Conservation (phyloP, 1,140 invertebrate species). For the Eriocheir sinensis region DNA sequence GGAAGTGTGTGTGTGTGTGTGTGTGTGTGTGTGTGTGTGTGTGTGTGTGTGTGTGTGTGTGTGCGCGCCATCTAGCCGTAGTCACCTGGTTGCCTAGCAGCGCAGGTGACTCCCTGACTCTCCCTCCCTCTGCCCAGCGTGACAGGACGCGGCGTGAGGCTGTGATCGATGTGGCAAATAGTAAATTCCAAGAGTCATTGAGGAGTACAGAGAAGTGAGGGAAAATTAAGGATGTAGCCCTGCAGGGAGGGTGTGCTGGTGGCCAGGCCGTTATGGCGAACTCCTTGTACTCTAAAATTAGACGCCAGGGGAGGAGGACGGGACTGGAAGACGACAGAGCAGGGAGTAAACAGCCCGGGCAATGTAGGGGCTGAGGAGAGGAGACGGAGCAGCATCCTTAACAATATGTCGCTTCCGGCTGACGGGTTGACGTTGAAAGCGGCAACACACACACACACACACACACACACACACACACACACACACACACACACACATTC, state of each 20-base stretch:
- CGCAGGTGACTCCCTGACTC: neutral
- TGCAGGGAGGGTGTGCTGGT: neutral
- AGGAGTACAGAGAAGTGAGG: neutral
- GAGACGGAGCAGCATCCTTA: neutral
- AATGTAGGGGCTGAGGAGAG: neutral
- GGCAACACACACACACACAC: neutral
- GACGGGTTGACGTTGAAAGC: neutral
- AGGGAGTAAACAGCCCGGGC: neutral
- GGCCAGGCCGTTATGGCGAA: neutral
- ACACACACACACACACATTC: too few relatives aligned
- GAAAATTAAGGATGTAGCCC: neutral
- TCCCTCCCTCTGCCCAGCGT: neutral
- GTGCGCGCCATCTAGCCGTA: neutral
- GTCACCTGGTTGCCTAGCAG: constrained; percentile 19
- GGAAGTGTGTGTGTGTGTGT: constrained; percentile 2
- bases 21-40: constrained; percentile 1
- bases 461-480: too few relatives aligned
- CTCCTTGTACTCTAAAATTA: neutral
- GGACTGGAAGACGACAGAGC: neutral
- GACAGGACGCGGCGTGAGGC: neutral
- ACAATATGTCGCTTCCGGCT: constrained; percentile 6
- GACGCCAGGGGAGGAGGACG: neutral
- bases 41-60: constrained; percentile 32
- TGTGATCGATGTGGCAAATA: constrained; percentile 23
- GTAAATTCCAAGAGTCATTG: neutral